These are phyloP conservation scores for Polyergus mexicanus DNA, from an alignment of 1,140 invertebrate genomes.

Conservation along the genomic window DNA sequence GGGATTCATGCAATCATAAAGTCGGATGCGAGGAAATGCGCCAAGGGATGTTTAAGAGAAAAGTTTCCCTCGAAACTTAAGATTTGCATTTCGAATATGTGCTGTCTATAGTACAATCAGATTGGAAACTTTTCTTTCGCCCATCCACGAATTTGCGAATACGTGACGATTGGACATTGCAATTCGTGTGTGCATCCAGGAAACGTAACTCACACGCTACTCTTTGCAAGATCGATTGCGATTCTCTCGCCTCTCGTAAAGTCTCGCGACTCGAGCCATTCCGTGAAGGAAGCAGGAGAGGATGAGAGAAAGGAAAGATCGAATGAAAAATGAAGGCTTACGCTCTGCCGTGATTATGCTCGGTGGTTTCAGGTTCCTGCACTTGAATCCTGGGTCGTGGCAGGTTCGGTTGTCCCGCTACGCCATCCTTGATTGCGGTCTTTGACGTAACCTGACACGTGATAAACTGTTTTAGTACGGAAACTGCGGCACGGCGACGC, in stretches of 20 bases:
- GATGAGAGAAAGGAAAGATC: conserved; percentile 26
- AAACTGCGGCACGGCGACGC: background rate
- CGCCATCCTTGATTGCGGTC: conserved; percentile 30
- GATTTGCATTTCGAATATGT: background rate
- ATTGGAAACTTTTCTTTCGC: conserved; percentile 33
- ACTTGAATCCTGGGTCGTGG: conserved; percentile 66
- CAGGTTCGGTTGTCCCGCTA: conserved; percentile 37
- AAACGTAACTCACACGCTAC: background rate
- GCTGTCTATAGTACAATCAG: background rate
- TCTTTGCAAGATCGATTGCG: background rate
- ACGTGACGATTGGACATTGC: background rate
- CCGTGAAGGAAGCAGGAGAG: no score
- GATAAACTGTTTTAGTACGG: conserved; percentile 34
- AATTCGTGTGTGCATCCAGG: background rate
- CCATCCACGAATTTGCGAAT: background rate
- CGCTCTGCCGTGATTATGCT: conserved; percentile 56
- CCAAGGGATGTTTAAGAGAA: background rate
- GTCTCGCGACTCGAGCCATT: background rate
- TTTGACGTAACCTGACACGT: conserved; percentile 62
- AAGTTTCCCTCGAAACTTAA: background rate
- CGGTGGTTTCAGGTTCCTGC: conserved; percentile 61
- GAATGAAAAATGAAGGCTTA: conserved; percentile 69
- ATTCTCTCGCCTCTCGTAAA: background rate
- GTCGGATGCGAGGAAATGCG: background rate
- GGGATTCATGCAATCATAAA: conserved; percentile 53